A percentile compares a stretch with the other conserved stretches of the same genome.
Conservation (phyloP, 2,888 invertebrate genomes). For the Sarcophaga caerulescens region DNA sequence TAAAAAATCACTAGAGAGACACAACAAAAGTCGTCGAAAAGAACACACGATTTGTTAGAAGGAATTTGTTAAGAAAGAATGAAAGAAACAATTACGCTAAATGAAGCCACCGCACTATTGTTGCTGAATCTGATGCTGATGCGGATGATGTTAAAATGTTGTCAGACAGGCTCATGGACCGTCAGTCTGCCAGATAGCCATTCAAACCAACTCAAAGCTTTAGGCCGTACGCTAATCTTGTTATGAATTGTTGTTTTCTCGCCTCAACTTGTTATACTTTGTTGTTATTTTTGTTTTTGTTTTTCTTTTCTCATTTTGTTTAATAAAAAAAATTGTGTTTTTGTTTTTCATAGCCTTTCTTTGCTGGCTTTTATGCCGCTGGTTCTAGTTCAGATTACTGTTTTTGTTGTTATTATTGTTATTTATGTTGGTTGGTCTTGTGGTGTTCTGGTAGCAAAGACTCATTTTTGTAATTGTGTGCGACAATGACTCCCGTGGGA, state of each 20-base stretch:
- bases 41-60: too few species aligned
- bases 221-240: constrained; percentile 63
- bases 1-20: too few species aligned
- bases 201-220: background rate
- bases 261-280: constrained; percentile 1
- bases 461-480: constrained; percentile 52
- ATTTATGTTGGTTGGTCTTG: background rate
- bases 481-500: constrained; percentile 71
- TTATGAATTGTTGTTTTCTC: constrained; percentile 58
- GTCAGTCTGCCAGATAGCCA: background rate
- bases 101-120: too few species aligned
- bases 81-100: too few species aligned
- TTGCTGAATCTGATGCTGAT: too few species aligned
- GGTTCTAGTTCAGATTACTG: background rate
- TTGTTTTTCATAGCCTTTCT: background rate
- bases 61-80: too few species aligned
- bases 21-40: too few species aligned
- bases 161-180: background rate
- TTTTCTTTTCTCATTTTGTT: too few species aligned
- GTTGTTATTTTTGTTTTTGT: too few species aligned
- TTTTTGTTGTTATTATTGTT: constrained; percentile 1
- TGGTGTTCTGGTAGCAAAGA: constrained; percentile 25
- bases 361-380: constrained; percentile 1
- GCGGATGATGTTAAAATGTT: too few species aligned
- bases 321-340: background rate